Conservation (phyloP, 2,113 vertebrate species). For the Nothocercus julius region DNA sequence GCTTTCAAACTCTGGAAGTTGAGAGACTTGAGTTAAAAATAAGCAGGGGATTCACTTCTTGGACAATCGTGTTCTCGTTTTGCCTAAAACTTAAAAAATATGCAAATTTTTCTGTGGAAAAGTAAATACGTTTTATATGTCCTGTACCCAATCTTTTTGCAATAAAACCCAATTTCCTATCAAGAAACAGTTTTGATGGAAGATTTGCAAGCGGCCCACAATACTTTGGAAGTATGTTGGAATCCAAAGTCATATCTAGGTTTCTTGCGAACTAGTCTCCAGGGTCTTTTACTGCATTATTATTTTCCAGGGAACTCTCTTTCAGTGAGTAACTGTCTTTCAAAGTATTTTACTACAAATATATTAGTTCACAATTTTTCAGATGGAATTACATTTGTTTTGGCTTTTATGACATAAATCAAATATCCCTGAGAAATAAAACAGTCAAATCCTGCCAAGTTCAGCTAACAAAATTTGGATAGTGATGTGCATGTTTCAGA, state of each 20-base stretch:
- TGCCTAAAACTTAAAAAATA: neutral
- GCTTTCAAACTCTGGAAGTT: neutral
- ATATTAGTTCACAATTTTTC: conserved; percentile 48
- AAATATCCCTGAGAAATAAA: conserved; percentile 60
- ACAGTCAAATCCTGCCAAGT: conserved; percentile 46
- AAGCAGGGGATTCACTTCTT: neutral
- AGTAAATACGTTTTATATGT: neutral
- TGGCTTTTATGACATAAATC: conserved; percentile 58
- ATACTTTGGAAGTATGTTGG: neutral
- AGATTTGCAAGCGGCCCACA: conserved; percentile 7
- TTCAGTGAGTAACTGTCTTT: conserved; percentile 32
- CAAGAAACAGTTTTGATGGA: neutral
- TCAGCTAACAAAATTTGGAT: conserved; percentile 53
- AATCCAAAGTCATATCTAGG: conserved; percentile 5
- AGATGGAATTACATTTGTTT: conserved; percentile 58
- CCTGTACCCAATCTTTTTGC: neutral
- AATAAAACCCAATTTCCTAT: conserved; percentile 28
- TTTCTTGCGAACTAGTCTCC: conserved; percentile 27
- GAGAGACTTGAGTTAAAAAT: neutral
- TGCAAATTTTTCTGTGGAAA: neutral
- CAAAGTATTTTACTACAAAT: conserved; percentile 51
- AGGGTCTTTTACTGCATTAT: conserved; percentile 14
- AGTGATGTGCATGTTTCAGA: conserved; percentile 47
- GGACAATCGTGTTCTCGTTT: neutral
- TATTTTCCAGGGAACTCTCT: conserved; percentile 38